phyloP scores from a whole-genome alignment of 2,888 invertebrate genomes.

The Heliconius cydno region DNA sequence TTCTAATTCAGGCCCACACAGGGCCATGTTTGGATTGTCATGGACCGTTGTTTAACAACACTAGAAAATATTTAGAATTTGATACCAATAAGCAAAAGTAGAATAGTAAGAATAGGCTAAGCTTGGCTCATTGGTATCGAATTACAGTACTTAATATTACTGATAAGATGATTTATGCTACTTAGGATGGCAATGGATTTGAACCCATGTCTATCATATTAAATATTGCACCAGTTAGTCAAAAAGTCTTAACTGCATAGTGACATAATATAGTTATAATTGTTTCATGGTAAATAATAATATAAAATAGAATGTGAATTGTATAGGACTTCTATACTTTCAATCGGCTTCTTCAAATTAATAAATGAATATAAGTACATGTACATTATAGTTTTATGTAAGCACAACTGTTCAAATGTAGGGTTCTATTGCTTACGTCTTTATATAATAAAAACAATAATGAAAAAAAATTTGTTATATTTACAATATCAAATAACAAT shows the following conservation, averaged over 20 bases:
- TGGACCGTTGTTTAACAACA: not conserved
- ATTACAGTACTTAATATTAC: no score
- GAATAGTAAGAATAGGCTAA: no score
- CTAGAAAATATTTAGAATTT: not conserved
- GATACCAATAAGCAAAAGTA: not conserved
- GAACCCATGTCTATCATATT: not conserved
- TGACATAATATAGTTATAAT: not conserved
- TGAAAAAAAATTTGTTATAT: not conserved
- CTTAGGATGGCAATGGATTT: not conserved
- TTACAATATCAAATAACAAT: not conserved
- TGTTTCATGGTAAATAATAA: not conserved
- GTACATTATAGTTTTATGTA: not conserved
- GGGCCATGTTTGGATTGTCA: not conserved
- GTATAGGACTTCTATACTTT: not conserved
- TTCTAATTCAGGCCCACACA: not conserved
- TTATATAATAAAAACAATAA: not conserved
- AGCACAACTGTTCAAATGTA: constrained; percentile 5
- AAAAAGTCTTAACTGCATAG: not conserved
- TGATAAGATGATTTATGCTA: no score
- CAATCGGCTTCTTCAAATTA: not conserved
- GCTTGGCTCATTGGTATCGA: no score
- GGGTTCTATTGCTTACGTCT: not conserved
- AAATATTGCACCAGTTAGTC: not conserved
- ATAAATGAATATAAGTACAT: not conserved
- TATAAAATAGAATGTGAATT: not conserved